These are phyloP conservation scores for Parnassius orleans DNA, from an alignment of 2,888 invertebrate species.

Conservation along the genomic window DNA sequence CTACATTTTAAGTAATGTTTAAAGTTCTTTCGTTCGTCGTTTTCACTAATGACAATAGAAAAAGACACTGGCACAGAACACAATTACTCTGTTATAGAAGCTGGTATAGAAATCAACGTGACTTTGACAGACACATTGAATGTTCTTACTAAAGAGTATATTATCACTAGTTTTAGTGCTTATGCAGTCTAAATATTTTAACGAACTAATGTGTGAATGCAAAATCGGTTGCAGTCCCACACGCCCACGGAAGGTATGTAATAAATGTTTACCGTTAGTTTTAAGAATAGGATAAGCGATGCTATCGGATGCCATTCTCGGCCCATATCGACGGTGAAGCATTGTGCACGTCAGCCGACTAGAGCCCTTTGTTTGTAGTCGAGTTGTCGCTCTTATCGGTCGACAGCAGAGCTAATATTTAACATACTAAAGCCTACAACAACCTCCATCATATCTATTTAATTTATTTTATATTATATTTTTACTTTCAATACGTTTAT, in stretches of 20 bases:
- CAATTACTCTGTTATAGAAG: too few relatives aligned
- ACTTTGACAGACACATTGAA: too few relatives aligned
- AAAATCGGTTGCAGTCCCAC: constrained; percentile 23
- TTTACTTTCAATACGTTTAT: neutral
- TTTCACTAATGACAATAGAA: too few relatives aligned
- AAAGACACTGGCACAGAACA: too few relatives aligned
- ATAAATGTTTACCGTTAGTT: constrained; percentile 22
- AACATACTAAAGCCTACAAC: constrained; percentile 54
- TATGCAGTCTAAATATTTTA: too few relatives aligned
- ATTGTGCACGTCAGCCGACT: constrained; percentile 18
- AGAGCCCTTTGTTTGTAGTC: constrained; percentile 49
- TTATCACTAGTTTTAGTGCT: too few relatives aligned
- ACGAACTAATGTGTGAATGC: constrained; percentile 4
- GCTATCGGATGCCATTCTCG: constrained; percentile 16
- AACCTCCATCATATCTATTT: constrained; percentile 41
- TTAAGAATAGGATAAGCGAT: constrained; percentile 24
- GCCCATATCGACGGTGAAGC: constrained; percentile 19
- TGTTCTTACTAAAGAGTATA: neutral
- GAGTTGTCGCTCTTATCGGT: constrained; percentile 59
- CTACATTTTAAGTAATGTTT: too few relatives aligned
- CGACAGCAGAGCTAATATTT: constrained; percentile 56
- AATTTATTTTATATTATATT: constrained; percentile 32
- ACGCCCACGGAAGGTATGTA: constrained; percentile 13
- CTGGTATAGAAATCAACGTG: too few relatives aligned
- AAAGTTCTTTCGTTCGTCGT: too few relatives aligned